Conservation (phyloP, 2,888 invertebrate genomes). For the Drosophila mettleri region DNA sequence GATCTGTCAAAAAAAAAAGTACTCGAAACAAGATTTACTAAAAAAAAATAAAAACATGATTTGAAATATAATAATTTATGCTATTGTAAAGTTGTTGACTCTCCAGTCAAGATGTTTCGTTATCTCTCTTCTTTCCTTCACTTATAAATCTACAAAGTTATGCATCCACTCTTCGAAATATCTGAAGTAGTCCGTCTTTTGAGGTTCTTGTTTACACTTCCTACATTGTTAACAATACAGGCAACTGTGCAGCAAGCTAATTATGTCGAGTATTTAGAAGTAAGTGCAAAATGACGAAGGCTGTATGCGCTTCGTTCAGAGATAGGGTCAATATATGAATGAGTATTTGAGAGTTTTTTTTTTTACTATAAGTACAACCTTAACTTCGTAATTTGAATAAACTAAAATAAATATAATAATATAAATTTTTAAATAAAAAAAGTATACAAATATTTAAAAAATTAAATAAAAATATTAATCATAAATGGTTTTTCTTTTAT, state of each 20-base stretch:
- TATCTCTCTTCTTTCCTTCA: neutral
- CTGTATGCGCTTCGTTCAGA: conserved; percentile 9
- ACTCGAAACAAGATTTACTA: neutral
- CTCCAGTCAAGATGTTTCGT: conserved; percentile 3
- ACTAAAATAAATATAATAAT: too few relatives aligned
- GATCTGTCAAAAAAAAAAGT: neutral
- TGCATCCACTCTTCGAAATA: conserved; percentile 2
- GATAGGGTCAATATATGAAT: neutral
- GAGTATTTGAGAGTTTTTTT: too few relatives aligned
- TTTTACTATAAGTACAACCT: too few relatives aligned
- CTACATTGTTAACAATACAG: conserved; percentile 12
- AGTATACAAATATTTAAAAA: too few relatives aligned
- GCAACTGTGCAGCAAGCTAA: conserved; percentile 32
- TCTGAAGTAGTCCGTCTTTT: neutral
- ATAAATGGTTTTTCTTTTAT: too few relatives aligned
- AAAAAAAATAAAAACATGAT: neutral
- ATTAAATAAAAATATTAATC: too few relatives aligned
- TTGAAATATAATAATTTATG: neutral
- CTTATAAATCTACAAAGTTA: neutral
- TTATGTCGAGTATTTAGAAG: conserved; percentile 16
- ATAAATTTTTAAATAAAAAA: too few relatives aligned
- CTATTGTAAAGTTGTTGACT: neutral
- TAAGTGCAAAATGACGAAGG: conserved; percentile 2
- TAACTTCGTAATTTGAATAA: too few relatives aligned
- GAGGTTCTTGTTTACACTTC: conserved; percentile 19